Base-by-base conservation (phyloP, 2,888 invertebrate species). In the Deilephila elpenor region DNA sequence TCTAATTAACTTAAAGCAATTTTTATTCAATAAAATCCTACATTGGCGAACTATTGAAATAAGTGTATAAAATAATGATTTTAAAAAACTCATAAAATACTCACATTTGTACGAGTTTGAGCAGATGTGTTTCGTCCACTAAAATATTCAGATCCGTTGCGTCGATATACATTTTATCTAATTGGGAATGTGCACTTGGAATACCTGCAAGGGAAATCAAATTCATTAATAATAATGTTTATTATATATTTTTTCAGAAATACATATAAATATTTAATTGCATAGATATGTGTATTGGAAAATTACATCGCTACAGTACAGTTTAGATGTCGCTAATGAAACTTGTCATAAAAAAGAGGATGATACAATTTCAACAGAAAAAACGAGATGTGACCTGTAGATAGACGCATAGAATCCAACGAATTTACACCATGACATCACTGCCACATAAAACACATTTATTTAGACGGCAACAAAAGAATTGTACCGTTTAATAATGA, bases 51-150 rank as follows among this genome's bases (percentile, higher is more conserved):
- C 44, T 14, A 44, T 11, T 44, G 44, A 37, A 0, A 8, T 37
- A 7, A 11, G 8, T 37, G 37, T 37, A 37, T 5, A 37, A 25
- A 6, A 64, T 14, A 72, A 72, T 59, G 6, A 59, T 70, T 32
- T 17, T 70, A 72, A 25, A 59, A 59, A 7, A 59, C 11, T 25
- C 11, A 11, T 17, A 11, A 56, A 56, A 67, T 82, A 95, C 96
- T 95, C 93, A 97, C 97, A 93, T 93, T 84, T 96, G 90, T 71
- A 93, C 85, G 75, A 97, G 86, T 80, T 93, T 91, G 82, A 97
- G 95, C 5, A 93, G 89, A 76, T 92, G 90, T 19, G 95, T 95
- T 77, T 94, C 89, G 78, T 96, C 95, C 53, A 96, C 91, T 56
- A 96, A 88, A 53, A 97, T 88, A 75, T 92, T 94, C 75, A 97